Conservation (phyloP, 2,888 invertebrate species). For the Hybos culiciformis region DNA sequence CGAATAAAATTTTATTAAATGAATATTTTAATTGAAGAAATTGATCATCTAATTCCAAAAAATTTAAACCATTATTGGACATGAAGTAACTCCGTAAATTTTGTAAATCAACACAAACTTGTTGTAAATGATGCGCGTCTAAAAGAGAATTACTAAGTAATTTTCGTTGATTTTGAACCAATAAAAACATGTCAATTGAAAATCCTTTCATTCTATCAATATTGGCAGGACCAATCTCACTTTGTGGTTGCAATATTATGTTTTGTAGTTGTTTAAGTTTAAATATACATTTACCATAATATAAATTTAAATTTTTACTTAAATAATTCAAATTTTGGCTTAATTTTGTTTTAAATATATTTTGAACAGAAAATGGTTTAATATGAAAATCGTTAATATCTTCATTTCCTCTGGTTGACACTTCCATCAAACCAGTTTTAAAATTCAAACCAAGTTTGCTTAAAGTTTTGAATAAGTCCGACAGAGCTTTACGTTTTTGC, state of each 20-base stretch:
- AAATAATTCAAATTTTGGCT: conserved; percentile 31
- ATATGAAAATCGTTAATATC: conserved; percentile 49
- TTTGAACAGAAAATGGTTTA: conserved; percentile 56
- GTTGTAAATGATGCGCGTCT: conserved; percentile 43
- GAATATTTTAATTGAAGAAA: conserved; percentile 19
- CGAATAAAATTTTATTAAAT: conserved; percentile 25
- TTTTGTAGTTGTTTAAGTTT: conserved; percentile 31
- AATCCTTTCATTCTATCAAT: conserved; percentile 79
- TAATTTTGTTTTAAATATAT: conserved; percentile 38
- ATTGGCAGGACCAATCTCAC: conserved; percentile 67
- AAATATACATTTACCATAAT: conserved; percentile 31
- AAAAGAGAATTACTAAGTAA: conserved; percentile 44
- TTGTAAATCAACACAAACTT: conserved; percentile 33
- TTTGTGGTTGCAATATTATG: conserved; percentile 45
- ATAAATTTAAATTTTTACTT: conserved; percentile 28
- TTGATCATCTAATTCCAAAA: conserved; percentile 19
- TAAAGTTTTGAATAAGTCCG: conserved; percentile 73
- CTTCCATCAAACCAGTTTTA: conserved; percentile 57
- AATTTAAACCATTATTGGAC: conserved; percentile 15
- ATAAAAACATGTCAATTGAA: conserved; percentile 57
- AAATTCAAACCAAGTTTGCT: conserved; percentile 65
- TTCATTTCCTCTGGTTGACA: conserved; percentile 35
- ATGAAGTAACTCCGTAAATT: conserved; percentile 16
- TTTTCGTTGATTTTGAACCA: conserved; percentile 52
- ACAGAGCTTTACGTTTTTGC: conserved; percentile 70